Evolutionary conservation across 2,888 invertebrate genomes (phyloP), one percentile per base, ranked within the genome.

Genomic region (Punctoribates punctum): DNA sequence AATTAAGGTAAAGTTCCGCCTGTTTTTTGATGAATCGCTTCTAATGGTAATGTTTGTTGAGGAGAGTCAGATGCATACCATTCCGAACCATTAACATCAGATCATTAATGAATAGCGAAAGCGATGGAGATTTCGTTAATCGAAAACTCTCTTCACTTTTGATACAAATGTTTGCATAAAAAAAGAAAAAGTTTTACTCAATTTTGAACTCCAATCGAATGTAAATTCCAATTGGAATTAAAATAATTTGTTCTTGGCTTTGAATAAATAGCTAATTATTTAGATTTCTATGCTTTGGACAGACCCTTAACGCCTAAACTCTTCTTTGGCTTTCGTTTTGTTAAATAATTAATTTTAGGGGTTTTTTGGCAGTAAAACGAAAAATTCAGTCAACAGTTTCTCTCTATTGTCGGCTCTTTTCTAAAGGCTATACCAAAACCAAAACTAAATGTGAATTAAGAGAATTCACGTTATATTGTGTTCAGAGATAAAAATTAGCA

Each of bases 21-120:
- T 67, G 67, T 38, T 67, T 67, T 67, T 67, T 42, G 67, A 67
- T 67, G 67, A 67, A 67, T 67, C 29, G 67, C 23, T 42, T 67
- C 11, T 42, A 60, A 27, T 60, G 60, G n/a, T 60, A 60, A 60
- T 27, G 29, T 60, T 25, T 23, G 34, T 23, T 20, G 38, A 42
- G 67, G 13, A 67, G 42, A 67, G 38, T 67, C 38, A 67, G 17
- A 67, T 67, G 67, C 67, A 67, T 67, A 42, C 67, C 67, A 67
- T 67, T 67, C 67, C 67, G 20, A 42, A 42, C 67, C 67, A 67
- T 67, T 67, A 67, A 42, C 67, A 67, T 60, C 60, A 60, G 8
- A 60, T 67, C 67, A 67, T 67, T 67, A 67, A 67, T 67, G 67
- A 67, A 67, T 67, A 67, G 57, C 25, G 57, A 13, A 57, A 20